Evolutionary conservation across 2,113 vertebrate genomes (phyloP), one percentile per base, ranked within the genome.

Genomic region (Copsychus sechellarum): DNA sequence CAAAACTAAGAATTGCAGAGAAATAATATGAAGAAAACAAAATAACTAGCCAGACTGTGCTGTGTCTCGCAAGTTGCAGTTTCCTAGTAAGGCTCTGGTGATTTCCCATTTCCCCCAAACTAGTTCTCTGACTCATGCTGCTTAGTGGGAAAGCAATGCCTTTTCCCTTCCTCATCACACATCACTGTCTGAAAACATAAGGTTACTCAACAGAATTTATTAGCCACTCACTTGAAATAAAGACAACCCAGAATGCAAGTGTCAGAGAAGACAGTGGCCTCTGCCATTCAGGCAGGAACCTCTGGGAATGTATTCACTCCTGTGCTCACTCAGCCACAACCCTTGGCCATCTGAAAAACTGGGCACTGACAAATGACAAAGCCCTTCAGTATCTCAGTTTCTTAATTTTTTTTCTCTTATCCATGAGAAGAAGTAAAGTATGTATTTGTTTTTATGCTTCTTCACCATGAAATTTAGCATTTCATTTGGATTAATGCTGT

Each of bases 81-180:
- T 93, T 74, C 81, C 85, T 79, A 40, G 65, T 33, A 85, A 79
- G 43, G 16, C 54, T 22, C 7, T 16, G 4, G 19, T 36, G 40
- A 76, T 81, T 91, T 84, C 65, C 60, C 57, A 40, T 79, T 78
- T 90, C 57, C 50, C 71, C 54, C 66, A 61, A 40, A 71, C 26
- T 28, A 25, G 34, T 60, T 85, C 43, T 86, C 34, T 86, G 61
- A 71, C 36, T 84, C 8, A 2, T n/a, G 36, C 65, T 79, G n/a
- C 73, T 60, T 33, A 78, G 47, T 2, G 1, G n/a, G 26, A 58
- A 74, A 85, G 57, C 22, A 72, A 45, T 53, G 58, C 18, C 54
- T 77, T 85, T 45, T 67, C 79, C 42, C 25, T 25, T 85, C 36
- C 62, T 76, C 56, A 20, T 51, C 43, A 69, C 10, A 12, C 36